These are phyloP conservation scores for Aplidium turbinatum DNA, from an alignment of 23 tunicate species.

Conservation along the genomic window DNA sequence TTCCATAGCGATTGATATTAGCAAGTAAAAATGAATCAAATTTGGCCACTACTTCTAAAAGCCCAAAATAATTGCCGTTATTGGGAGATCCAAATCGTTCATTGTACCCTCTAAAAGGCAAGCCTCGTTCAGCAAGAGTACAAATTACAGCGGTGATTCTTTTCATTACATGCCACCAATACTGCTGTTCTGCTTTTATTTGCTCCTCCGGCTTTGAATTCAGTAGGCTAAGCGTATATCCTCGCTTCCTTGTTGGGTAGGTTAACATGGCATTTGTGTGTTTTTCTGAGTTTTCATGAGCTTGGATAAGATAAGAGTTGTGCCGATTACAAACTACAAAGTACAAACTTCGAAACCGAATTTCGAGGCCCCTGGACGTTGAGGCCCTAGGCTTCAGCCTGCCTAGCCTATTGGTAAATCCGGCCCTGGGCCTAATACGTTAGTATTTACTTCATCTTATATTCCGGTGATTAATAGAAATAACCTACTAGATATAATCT, in stretches of 20 bases:
- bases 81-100: conserved; percentile 46
- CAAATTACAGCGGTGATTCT: conserved; percentile 34
- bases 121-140: conserved; percentile 33
- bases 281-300: conserved; percentile 28
- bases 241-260: conserved; percentile 31
- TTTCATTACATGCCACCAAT: conserved; percentile 45
- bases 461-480: too few relatives aligned
- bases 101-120: conserved; percentile 45
- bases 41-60: conserved; percentile 41
- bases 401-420: too few relatives aligned
- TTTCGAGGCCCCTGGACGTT: too few relatives aligned
- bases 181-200: conserved; percentile 39
- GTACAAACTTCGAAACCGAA: too few relatives aligned
- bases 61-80: conserved; percentile 43
- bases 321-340: too few relatives aligned
- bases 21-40: conserved; percentile 44
- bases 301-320: conserved; percentile 15
- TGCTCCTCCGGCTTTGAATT: conserved; percentile 46
- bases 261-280: conserved; percentile 18
- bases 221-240: conserved; percentile 35
- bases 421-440: too few relatives aligned
- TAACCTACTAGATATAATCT: too few relatives aligned
- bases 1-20: conserved; percentile 44
- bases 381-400: too few relatives aligned
- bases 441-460: too few relatives aligned